A percentile compares a stretch with the other conserved stretches of the same genome.
These are phyloP conservation scores for Podotricha telesiphe DNA, from an alignment of 2,888 invertebrate species.

Conservation along the genomic window DNA sequence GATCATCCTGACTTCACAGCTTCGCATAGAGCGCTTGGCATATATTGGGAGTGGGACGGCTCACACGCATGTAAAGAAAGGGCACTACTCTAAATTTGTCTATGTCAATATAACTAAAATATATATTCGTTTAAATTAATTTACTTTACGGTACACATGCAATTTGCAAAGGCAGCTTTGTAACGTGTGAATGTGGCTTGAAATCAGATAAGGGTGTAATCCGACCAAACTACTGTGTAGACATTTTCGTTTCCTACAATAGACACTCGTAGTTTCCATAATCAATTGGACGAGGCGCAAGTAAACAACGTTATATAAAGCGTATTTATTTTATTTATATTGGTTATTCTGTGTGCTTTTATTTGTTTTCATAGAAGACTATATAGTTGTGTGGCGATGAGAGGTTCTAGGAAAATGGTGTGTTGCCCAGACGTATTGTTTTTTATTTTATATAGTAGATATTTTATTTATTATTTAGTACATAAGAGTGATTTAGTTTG, in stretches of 20 bases:
- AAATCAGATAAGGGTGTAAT: conserved; percentile 24
- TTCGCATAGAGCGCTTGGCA: conserved; percentile 35
- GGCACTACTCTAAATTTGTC: conserved; percentile 3
- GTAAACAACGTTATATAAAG: not conserved
- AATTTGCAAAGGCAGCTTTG: conserved; percentile 18
- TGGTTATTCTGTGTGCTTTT: not conserved
- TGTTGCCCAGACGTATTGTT: not conserved
- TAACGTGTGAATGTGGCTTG: conserved; percentile 11
- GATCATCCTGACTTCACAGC: conserved; percentile 27
- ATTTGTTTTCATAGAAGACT: not conserved
- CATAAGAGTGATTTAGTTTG: not conserved
- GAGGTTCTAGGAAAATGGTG: not conserved
- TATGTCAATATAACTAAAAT: not conserved
- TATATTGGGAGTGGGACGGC: not conserved
- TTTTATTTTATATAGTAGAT: too few species aligned
- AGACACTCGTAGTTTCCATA: not conserved
- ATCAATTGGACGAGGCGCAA: not conserved
- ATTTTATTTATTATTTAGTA: conserved; percentile 11
- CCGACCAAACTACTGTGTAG: conserved; percentile 19
- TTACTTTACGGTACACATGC: not conserved
- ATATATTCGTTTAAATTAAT: not conserved
- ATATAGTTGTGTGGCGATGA: not conserved
- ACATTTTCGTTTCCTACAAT: conserved; percentile 4
- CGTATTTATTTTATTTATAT: not conserved
- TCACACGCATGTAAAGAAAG: conserved; percentile 30